These are phyloP conservation scores for Psococerastis gibbosa DNA, from an alignment of 2,888 invertebrate species.

Conservation along the genomic window DNA sequence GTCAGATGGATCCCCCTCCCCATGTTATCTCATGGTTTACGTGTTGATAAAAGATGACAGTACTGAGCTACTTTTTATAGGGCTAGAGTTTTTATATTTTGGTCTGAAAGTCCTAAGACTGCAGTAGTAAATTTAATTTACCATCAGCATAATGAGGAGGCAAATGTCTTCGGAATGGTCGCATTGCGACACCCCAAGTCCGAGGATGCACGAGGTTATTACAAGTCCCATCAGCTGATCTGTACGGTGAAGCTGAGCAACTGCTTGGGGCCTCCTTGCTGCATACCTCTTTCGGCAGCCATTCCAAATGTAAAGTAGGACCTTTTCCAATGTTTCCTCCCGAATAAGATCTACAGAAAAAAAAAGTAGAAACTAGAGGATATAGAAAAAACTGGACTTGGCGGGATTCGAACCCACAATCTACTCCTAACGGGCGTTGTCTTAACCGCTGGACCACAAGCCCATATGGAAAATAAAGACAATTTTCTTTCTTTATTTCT, in stretches of 20 bases:
- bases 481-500: no score
- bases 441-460: no score
- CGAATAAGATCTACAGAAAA: no score
- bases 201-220: constrained; percentile 46
- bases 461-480: no score
- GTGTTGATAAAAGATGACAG: not conserved
- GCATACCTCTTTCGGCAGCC: constrained; percentile 17
- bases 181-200: constrained; percentile 50
- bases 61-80: not conserved
- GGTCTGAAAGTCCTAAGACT: not conserved
- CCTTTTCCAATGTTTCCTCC: constrained; percentile 15
- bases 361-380: no score
- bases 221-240: constrained; percentile 54
- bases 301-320: constrained; percentile 21
- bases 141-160: constrained; percentile 62
- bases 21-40: no score
- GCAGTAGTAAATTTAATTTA: constrained; percentile 22
- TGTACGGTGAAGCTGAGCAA: constrained; percentile 30
- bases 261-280: constrained; percentile 25
- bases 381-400: no score
- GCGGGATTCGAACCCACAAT: no score
- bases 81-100: not conserved
- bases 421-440: no score
- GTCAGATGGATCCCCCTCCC: no score
- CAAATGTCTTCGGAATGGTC: constrained; percentile 53